These are phyloP conservation scores for Anoncus sp. DNA, from an alignment of 2,888 invertebrate genomes.

Conservation along the genomic window DNA sequence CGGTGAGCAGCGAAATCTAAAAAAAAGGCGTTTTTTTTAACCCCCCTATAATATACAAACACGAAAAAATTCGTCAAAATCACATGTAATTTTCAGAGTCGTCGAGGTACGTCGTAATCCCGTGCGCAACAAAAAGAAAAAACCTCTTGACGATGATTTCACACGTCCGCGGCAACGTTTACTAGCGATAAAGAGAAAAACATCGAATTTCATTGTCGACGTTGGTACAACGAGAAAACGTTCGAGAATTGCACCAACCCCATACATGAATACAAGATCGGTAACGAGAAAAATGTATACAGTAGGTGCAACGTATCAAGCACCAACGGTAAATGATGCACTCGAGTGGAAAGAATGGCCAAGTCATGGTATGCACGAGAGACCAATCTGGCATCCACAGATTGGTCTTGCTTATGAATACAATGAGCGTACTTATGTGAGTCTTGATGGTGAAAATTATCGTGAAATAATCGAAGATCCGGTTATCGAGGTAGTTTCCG, in stretches of 20 bases:
- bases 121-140: constrained; percentile 71
- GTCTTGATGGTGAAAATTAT: constrained; percentile 73
- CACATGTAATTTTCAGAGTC: constrained; percentile 38
- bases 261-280: constrained; percentile 80
- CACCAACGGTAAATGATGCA: constrained; percentile 75
- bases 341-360: constrained; percentile 80
- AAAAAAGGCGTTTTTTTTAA: too few relatives aligned
- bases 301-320: constrained; percentile 78
- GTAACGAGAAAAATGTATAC: constrained; percentile 79
- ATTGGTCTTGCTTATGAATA: constrained; percentile 77
- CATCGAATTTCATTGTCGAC: constrained; percentile 37
- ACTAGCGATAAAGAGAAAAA: constrained; percentile 69
- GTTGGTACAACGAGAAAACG: constrained; percentile 64
- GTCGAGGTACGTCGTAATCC: constrained; percentile 73
- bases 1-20: too few relatives aligned
- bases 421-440: constrained; percentile 74
- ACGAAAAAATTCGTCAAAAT: not conserved
- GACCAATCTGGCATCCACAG: constrained; percentile 79
- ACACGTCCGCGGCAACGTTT: constrained; percentile 70
- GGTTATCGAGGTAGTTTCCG: constrained; percentile 72
- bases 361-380: constrained; percentile 80
- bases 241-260: constrained; percentile 58
- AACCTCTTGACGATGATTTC: constrained; percentile 68
- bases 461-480: constrained; percentile 73
- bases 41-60: too few relatives aligned